phyloP scores from a whole-genome alignment of 2,113 vertebrate genomes.

The Coracopsis vasa region DNA sequence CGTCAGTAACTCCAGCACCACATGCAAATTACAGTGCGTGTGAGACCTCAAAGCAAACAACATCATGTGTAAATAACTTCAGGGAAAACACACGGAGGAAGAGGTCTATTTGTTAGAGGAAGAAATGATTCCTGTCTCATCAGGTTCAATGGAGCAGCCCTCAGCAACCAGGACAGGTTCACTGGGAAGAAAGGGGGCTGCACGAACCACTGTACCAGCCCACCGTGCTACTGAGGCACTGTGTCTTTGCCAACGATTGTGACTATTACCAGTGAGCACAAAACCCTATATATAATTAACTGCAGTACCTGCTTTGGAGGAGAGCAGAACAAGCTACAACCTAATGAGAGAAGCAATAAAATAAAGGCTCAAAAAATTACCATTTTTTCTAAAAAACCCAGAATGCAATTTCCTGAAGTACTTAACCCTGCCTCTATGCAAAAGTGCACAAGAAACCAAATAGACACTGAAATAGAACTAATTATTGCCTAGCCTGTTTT shows the following conservation, averaged over 20 bases:
- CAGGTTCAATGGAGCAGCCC: neutral
- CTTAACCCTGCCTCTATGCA: neutral
- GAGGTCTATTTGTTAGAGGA: neutral
- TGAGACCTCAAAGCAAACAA: conserved; percentile 13
- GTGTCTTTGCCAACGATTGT: neutral
- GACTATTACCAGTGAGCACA: neutral
- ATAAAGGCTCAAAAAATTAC: neutral
- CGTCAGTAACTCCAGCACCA: neutral
- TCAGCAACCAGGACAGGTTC: accelerated
- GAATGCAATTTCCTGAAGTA: neutral
- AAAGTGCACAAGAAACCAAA: neutral
- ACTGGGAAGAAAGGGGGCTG: neutral
- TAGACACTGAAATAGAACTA: neutral
- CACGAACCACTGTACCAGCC: accelerated
- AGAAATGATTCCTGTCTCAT: neutral
- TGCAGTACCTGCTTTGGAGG: neutral
- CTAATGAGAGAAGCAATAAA: neutral
- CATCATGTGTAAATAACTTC: neutral
- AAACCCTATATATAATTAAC: neutral
- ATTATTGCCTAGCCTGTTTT: neutral
- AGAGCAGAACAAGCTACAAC: neutral
- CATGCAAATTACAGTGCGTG: neutral
- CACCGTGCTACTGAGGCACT: neutral
- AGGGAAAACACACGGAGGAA: neutral
- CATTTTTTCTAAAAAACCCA: neutral